Conservation (phyloP, 2,113 vertebrate species). For the Cavia aperea region DNA sequence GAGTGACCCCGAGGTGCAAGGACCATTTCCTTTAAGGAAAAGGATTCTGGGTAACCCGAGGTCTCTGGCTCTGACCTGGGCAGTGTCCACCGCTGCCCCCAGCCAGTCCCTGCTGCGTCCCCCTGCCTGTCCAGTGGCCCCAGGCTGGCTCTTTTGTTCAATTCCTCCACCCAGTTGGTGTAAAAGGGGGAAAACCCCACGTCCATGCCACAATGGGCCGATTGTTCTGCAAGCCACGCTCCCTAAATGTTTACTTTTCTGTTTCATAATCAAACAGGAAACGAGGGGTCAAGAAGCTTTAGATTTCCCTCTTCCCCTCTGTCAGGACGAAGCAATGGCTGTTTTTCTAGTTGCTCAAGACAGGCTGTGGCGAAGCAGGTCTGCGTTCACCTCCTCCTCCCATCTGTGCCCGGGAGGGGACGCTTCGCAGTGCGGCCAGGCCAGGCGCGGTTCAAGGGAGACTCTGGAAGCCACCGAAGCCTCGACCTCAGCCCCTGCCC, state of each 20-base stretch:
- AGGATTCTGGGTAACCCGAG: background rate
- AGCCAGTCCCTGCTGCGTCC: background rate
- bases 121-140: conserved; percentile 9
- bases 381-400: background rate
- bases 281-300: conserved; percentile 69
- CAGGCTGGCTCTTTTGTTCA: conserved; percentile 68
- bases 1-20: rapidly evolving
- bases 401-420: background rate
- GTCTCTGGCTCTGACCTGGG: background rate
- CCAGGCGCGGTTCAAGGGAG: background rate
- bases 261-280: conserved; percentile 80
- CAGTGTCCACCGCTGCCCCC: background rate
- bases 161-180: conserved; percentile 77
- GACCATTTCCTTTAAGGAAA: background rate
- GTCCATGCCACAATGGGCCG: conserved; percentile 55
- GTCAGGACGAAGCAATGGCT: conserved; percentile 60
- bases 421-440: background rate
- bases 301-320: conserved; percentile 65
- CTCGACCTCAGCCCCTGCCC: background rate
- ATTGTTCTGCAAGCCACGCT: conserved; percentile 69
- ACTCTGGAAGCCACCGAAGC: background rate
- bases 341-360: conserved; percentile 53
- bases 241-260: conserved; percentile 82
- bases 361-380: background rate
- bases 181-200: conserved; percentile 47